These are phyloP conservation scores for Sinosuthora webbiana DNA, from an alignment of 2,113 vertebrate genomes.

Conservation along the genomic window DNA sequence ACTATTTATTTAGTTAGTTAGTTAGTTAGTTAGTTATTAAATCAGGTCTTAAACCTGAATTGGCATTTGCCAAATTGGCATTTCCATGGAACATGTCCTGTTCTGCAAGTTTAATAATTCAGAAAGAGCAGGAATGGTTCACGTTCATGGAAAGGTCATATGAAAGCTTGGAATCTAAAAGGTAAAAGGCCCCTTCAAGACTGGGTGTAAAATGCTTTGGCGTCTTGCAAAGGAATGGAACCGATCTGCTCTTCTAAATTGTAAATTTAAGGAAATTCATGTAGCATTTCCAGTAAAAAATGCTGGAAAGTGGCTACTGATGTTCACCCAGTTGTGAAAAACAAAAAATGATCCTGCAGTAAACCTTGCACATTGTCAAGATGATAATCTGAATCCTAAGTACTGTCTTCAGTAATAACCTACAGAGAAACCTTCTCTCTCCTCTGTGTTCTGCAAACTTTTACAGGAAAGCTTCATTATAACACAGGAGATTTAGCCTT, in stretches of 20 bases:
- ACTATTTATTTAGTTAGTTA: not conserved
- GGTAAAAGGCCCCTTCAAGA: not conserved
- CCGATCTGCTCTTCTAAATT: not conserved
- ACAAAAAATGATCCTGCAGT: not conserved
- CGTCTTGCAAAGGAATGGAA: not conserved
- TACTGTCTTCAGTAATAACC: not conserved
- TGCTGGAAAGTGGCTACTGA: not conserved
- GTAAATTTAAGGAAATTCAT: not conserved
- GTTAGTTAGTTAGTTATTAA: too few species aligned
- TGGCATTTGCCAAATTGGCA: not conserved
- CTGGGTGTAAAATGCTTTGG: not conserved
- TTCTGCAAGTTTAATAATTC: not conserved
- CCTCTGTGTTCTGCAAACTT: not conserved
- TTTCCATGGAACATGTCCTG: not conserved
- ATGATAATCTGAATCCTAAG: not conserved
- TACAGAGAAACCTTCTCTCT: not conserved
- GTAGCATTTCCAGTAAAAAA: not conserved
- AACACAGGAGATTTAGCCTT: rapidly evolving
- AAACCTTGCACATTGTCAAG: not conserved
- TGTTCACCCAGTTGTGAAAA: not conserved
- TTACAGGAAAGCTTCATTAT: not conserved
- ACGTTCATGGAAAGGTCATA: not conserved
- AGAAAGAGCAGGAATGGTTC: not conserved
- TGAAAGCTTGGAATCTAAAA: not conserved
- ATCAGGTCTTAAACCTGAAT: not conserved